Conservation (phyloP, 2,113 vertebrate genomes). For the Tyto alba region DNA sequence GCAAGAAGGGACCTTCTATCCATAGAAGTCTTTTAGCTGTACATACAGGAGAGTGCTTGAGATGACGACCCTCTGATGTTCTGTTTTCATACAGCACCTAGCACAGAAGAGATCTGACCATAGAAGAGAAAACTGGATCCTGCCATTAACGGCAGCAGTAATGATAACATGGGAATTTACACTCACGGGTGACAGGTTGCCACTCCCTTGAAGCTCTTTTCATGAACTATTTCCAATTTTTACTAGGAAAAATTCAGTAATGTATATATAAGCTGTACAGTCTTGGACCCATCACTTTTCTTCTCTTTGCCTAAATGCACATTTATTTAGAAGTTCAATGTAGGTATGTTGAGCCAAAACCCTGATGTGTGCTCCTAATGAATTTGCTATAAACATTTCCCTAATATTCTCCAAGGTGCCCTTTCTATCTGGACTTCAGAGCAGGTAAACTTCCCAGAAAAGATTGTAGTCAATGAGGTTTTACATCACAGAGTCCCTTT, state of each 20-base stretch:
- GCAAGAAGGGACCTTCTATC: not conserved
- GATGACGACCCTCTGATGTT: not conserved
- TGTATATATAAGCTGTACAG: not conserved
- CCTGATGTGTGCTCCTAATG: not conserved
- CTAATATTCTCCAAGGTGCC: slow-evolving; percentile 1
- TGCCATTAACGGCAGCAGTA: not conserved
- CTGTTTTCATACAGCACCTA: not conserved
- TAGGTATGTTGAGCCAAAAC: not conserved
- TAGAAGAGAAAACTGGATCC: not conserved
- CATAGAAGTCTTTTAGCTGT: not conserved
- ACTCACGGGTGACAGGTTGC: not conserved
- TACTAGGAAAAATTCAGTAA: not conserved
- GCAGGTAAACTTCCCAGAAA: slow-evolving; percentile 43
- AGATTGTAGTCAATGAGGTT: not conserved
- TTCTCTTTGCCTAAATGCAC: not conserved
- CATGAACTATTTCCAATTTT: not conserved
- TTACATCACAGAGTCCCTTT: not conserved
- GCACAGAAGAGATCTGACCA: not conserved
- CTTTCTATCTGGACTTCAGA: not conserved
- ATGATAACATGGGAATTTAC: not conserved
- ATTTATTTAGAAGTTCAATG: not conserved
- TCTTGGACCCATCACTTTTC: not conserved
- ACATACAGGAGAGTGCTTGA: accelerated
- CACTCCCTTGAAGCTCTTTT: not conserved
- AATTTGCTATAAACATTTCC: slow-evolving; percentile 19